Percentiles rank a stretch among this genome's conserved stretches.
Conservation (phyloP, 2,888 invertebrate genomes). For the Mesorhabditis sp. region DNA sequence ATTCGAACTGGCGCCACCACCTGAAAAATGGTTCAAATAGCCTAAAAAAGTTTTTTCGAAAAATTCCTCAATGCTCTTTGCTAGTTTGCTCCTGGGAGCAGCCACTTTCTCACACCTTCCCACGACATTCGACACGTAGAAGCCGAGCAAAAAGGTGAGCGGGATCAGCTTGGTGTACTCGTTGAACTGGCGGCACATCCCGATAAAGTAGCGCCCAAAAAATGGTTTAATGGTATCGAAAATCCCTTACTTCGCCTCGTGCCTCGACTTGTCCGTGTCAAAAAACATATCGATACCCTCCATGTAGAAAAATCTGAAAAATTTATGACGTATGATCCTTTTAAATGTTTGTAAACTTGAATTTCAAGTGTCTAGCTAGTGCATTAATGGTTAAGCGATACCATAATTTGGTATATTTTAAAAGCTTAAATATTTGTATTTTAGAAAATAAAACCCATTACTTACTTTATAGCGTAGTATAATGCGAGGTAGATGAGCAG, state of each 20-base stretch:
- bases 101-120: conserved; percentile 10
- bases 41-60: neutral
- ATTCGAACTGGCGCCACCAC: conserved; percentile 46
- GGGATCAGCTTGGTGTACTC: conserved; percentile 43
- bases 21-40: conserved; percentile 13
- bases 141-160: conserved; percentile 46
- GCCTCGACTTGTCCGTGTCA: conserved; percentile 24
- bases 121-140: conserved; percentile 46
- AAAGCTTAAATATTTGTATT: neutral
- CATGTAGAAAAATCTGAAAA: conserved; percentile 26
- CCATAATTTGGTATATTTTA: conserved; percentile 3
- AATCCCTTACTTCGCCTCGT: conserved; percentile 13
- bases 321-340: conserved; percentile 9
- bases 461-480: conserved; percentile 26
- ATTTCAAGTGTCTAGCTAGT: neutral
- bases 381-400: neutral
- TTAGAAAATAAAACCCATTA: neutral
- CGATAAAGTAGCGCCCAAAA: conserved; percentile 31
- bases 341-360: too few species aligned
- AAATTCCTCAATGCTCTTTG: neutral
- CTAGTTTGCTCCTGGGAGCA: neutral
- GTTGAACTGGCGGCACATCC: conserved; percentile 39
- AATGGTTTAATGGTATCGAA: neutral
- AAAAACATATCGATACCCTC: conserved; percentile 27
- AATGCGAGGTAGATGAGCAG: conserved; percentile 29